Evolutionary conservation across 1,140 invertebrate species (phyloP).

Genomic region (Archivesica marissinica): DNA sequence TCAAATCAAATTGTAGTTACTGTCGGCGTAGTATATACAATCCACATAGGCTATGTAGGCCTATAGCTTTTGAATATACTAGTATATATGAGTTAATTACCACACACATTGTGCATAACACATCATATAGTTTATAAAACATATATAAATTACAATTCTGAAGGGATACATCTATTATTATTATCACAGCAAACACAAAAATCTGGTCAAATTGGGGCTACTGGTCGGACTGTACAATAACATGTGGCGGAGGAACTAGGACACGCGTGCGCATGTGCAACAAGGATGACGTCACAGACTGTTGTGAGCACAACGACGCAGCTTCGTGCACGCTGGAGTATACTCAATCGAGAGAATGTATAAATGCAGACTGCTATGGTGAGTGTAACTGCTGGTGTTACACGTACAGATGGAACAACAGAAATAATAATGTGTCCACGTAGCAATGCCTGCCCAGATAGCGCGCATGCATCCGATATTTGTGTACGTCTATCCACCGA

Average conservation of each 20-base stretch:
- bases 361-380: slow-evolving; percentile 56
- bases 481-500: too few species aligned
- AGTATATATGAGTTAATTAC: neutral
- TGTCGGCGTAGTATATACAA: neutral
- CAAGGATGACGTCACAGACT: slow-evolving; percentile 37
- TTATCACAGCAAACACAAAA: neutral
- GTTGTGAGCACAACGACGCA: slow-evolving; percentile 6
- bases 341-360: slow-evolving; percentile 41
- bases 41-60: neutral
- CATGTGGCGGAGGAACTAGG: slow-evolving; percentile 41
- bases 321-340: slow-evolving; percentile 31
- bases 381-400: slow-evolving; percentile 7
- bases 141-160: neutral
- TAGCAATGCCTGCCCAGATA: too few species aligned
- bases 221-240: slow-evolving; percentile 47
- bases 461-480: neutral
- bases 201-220: slow-evolving; percentile 45
- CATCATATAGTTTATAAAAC: neutral
- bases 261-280: slow-evolving; percentile 29
- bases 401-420: too few species aligned
- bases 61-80: neutral
- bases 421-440: too few species aligned
- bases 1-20: neutral
- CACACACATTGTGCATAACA: neutral
- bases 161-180: neutral